phyloP scores from a whole-genome alignment of 2,888 invertebrate species.

The Agrochola litura region DNA sequence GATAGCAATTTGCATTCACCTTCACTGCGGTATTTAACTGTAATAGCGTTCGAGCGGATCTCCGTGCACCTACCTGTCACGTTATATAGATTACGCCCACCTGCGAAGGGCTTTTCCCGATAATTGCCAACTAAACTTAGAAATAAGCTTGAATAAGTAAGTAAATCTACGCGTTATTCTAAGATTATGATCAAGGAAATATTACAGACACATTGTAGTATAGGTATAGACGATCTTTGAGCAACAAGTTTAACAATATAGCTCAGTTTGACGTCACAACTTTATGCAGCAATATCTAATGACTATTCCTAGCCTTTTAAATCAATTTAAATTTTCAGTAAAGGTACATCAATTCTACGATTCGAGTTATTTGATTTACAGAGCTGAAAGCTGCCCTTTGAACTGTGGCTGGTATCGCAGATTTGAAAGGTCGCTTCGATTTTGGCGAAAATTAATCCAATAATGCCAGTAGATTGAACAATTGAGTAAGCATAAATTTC shows the following conservation, averaged over 20 bases:
- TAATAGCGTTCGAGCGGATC: constrained; percentile 53
- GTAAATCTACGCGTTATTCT: constrained; percentile 6
- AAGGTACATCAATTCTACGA: constrained; percentile 58
- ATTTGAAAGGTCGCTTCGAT: constrained; percentile 69
- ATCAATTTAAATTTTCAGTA: constrained; percentile 63
- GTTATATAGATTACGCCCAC: constrained; percentile 37
- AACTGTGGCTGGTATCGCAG: constrained; percentile 63
- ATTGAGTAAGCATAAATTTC: constrained; percentile 53
- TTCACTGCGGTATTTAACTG: constrained; percentile 60
- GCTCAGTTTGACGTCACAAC: constrained; percentile 14
- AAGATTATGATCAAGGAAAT: constrained; percentile 6
- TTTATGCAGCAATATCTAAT: constrained; percentile 27
- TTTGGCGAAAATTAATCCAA: constrained; percentile 71
- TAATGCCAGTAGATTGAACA: constrained; percentile 62
- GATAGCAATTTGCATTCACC: constrained; percentile 65
- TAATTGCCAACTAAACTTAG: constrained; percentile 44
- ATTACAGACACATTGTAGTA: neutral
- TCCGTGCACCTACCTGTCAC: constrained; percentile 33
- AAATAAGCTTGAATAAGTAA: constrained; percentile 32
- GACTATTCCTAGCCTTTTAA: constrained; percentile 34
- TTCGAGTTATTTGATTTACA: constrained; percentile 73
- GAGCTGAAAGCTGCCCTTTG: constrained; percentile 74
- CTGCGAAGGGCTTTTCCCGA: constrained; percentile 37
- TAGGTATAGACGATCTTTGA: neutral
- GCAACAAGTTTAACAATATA: constrained; percentile 14